Percentiles rank a stretch among this genome's conserved stretches.
These are phyloP conservation scores for Crotalus viridis DNA, from an alignment of 2,113 vertebrate species.

Conservation along the genomic window DNA sequence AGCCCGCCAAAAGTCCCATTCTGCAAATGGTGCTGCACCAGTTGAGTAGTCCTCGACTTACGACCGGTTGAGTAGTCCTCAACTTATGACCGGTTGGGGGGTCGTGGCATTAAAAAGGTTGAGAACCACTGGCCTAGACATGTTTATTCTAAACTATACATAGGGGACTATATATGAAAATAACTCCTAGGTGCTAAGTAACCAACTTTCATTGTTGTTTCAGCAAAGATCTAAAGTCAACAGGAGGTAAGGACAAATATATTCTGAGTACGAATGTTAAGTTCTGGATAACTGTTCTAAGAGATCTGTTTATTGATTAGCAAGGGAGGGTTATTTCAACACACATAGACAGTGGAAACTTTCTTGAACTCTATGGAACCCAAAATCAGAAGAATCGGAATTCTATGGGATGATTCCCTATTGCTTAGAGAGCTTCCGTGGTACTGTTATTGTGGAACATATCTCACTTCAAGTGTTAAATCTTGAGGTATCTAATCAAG, in stretches of 20 bases:
- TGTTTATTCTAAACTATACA: neutral
- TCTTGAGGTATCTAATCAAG: neutral
- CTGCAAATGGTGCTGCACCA: no score
- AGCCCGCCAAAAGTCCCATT: no score
- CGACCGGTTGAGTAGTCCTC: no score
- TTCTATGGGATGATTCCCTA: neutral
- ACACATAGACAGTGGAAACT: neutral
- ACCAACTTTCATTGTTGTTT: neutral
- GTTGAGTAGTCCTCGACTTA: no score
- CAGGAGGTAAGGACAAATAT: neutral
- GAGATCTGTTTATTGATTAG: neutral
- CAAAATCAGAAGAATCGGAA: neutral
- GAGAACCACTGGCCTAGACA: neutral
- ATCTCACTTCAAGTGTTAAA: neutral
- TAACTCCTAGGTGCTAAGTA: neutral
- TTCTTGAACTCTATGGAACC: neutral
- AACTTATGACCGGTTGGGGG: no score
- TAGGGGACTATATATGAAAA: neutral
- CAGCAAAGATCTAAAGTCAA: neutral
- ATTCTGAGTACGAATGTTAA: neutral
- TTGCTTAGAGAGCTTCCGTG: neutral
- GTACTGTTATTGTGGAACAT: neutral
- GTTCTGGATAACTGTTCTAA: neutral
- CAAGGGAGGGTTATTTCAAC: neutral
- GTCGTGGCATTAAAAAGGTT: no score